Base-by-base conservation (phyloP, 2,113 vertebrate genomes). In the cattle (Bos taurus) region DNA sequence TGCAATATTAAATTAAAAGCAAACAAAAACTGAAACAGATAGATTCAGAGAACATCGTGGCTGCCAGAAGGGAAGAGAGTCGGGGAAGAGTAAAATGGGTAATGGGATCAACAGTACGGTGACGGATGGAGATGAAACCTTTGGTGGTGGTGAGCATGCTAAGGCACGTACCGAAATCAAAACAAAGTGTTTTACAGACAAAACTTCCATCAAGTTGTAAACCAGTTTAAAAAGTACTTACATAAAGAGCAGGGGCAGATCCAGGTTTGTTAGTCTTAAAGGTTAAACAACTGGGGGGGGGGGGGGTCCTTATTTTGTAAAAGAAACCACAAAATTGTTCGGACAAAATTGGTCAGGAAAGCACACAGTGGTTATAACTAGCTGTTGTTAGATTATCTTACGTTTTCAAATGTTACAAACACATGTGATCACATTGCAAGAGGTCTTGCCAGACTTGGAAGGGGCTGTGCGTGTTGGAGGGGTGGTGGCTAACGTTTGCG, bases 401-500 rank as follows among this genome's bases (percentile, higher is more conserved):
- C 9, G 46, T 85, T 60, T 85, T 80, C 28, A 92, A 81, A 56
- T 93, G 86, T 78, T 90, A 64, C 26, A 96, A 28, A 40, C 80
- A 54, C 19, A 28, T 21, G 12, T 50, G 43, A 78, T 96, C 11
- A 8, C 17, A 67, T 4, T 7, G 36, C 3, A 81, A 62, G 64
- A 85, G 2, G 33, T 87, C 59, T 62, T 77, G 10, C 54, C 28
- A 64, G 30, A 52, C 33, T 54, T 87, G 30, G 30, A 74, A 96
- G n/a, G 5, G 4, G 25, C 4, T n/a, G 0, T 30, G 26, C 0
- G 1, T 82, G 19, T 12, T 64, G 33, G 16, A 9, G n/a, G 9
- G 19, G 10, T 1, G 6, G 12, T n/a, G 59, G 46, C 52, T 60
- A 93, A 33, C 40, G 13, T 5, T 59, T 90, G 43, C 64, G 9